Conservation (phyloP, 1,140 invertebrate species). For the Drosophila athabasca region DNA sequence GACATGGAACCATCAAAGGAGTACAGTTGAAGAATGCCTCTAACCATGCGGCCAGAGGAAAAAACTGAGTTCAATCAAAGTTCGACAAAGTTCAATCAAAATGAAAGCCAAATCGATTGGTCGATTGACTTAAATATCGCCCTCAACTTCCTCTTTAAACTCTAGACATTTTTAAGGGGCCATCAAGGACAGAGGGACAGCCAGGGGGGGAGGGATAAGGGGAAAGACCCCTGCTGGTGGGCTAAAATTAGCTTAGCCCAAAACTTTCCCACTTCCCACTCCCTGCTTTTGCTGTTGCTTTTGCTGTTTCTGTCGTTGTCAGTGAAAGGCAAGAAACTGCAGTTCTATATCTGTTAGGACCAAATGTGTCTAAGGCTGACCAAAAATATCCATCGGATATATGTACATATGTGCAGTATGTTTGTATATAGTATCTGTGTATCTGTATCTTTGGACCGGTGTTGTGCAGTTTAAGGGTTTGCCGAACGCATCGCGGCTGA, state of each 20-base stretch:
- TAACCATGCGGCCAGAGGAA: too few species aligned
- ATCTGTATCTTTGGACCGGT: conserved; percentile 1
- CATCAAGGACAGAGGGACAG: background rate
- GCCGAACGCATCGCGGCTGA: conserved; percentile 20
- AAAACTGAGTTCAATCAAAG: too few species aligned
- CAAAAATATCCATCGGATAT: conserved; percentile 59
- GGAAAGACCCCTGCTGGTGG: conserved; percentile 62
- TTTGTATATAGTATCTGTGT: conserved; percentile 2
- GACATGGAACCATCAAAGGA: too few species aligned
- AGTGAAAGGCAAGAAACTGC: conserved; percentile 53
- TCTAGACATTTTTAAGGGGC: conserved; percentile 7
- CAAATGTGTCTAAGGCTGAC: conserved; percentile 54
- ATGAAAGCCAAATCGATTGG: too few species aligned
- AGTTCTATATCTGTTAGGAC: conserved; percentile 57
- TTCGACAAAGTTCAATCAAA: too few species aligned
- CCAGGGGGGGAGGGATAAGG: conserved; percentile 4
- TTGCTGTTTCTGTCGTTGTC: too few species aligned
- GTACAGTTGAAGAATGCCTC: too few species aligned
- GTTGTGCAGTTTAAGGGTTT: conserved; percentile 35
- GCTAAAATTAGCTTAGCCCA: conserved; percentile 57
- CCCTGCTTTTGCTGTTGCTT: too few species aligned
- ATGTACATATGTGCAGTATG: background rate
- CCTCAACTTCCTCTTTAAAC: conserved; percentile 22
- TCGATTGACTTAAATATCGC: conserved; percentile 24
- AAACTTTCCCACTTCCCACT: conserved; percentile 34